Percentiles rank a stretch among this genome's conserved stretches.
Conservation (phyloP, 2,797 vertebrate genomes). For the Premnoplex brunnescens region DNA sequence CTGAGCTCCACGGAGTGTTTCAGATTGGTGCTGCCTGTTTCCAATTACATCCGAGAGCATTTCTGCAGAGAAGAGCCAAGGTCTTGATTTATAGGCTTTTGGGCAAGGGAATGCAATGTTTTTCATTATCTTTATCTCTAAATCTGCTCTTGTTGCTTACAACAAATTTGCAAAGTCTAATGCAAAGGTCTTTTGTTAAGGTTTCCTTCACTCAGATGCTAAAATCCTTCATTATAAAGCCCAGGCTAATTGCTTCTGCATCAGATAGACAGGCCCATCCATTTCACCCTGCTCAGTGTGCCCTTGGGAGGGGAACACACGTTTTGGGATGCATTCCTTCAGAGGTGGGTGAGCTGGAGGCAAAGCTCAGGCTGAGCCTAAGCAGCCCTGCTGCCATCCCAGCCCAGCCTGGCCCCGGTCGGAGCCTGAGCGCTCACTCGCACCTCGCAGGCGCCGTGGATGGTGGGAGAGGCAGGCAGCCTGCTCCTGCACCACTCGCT, state of each 20-base stretch:
- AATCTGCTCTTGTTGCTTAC: conserved; percentile 49
- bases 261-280: background rate
- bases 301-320: rapidly evolving
- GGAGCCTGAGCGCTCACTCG: rapidly evolving
- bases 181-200: conserved; percentile 19
- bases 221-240: conserved; percentile 15
- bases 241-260: background rate
- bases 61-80: conserved; percentile 47
- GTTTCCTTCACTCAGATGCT: background rate
- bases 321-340: background rate
- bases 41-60: conserved; percentile 16
- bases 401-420: background rate
- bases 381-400: rapidly evolving
- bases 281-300: background rate
- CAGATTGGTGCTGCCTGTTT: conserved; percentile 8
- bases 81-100: conserved; percentile 59
- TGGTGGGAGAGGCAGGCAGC: background rate
- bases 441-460: rapidly evolving
- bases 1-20: background rate
- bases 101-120: conserved; percentile 46
- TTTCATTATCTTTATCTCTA: conserved; percentile 58
- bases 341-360: background rate
- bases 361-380: background rate
- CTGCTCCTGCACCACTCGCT: background rate
- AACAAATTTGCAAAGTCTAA: conserved; percentile 23